Conservation (phyloP, 2,797 vertebrate genomes). For the Macroramphosus scolopax region DNA sequence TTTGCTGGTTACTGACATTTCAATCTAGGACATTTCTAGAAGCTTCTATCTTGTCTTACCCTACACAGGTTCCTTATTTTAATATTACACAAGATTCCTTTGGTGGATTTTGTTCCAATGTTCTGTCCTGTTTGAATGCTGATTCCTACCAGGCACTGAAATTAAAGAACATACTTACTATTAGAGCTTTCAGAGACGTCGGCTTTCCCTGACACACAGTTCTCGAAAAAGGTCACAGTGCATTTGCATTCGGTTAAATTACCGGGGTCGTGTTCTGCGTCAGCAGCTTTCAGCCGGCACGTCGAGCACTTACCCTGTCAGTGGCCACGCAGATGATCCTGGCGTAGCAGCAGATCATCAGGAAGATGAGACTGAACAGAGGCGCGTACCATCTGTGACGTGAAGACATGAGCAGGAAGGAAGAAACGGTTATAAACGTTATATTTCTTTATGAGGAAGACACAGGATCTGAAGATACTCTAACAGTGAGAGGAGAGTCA, state of each 20-base stretch:
- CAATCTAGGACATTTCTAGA: no score
- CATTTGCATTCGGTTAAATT: constrained; percentile 26
- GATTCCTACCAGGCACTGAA: neutral
- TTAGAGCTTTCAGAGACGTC: constrained; percentile 5
- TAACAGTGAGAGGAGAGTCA: no score
- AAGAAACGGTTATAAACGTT: constrained; percentile 1
- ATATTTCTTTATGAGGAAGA: neutral
- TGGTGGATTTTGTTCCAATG: neutral
- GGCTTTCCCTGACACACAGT: constrained; percentile 15
- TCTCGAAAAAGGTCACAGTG: constrained; percentile 38
- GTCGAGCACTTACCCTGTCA: constrained; percentile 71
- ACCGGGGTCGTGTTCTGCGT: constrained; percentile 1
- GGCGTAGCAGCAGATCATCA: constrained; percentile 84
- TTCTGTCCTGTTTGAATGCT: constrained; percentile 1
- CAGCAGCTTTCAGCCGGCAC: neutral
- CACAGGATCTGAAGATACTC: no score
- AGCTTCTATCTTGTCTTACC: no score
- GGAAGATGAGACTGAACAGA: constrained; percentile 83
- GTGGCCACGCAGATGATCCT: constrained; percentile 84
- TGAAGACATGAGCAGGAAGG: constrained; percentile 22
- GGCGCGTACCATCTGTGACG: constrained; percentile 79
- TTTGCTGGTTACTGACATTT: no score
- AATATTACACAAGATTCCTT: neutral
- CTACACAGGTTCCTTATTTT: no score
- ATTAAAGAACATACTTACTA: constrained; percentile 1